phyloP scores from a whole-genome alignment of 2,797 vertebrate species.

The Agapornis canus region DNA sequence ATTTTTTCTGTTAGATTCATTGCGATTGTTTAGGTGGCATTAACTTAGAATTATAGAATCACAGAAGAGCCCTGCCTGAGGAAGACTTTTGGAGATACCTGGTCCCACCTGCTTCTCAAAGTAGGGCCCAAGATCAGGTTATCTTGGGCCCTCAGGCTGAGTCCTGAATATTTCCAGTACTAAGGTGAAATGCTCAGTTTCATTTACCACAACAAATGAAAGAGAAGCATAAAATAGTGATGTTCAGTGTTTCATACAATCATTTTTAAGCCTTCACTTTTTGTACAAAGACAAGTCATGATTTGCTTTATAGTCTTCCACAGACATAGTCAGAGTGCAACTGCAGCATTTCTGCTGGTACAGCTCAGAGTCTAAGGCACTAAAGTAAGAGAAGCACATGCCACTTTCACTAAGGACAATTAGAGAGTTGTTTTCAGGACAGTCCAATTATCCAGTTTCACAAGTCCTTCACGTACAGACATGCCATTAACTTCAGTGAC shows the following conservation, averaged over 20 bases:
- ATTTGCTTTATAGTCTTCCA: background rate
- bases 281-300: background rate
- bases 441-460: background rate
- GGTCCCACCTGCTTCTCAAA: background rate
- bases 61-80: background rate
- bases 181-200: background rate
- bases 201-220: background rate
- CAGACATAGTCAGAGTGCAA: background rate
- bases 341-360: background rate
- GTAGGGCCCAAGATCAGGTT: background rate
- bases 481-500: background rate
- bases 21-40: background rate
- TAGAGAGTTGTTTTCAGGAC: background rate
- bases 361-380: background rate
- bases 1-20: background rate
- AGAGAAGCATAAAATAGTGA: background rate
- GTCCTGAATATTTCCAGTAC: background rate
- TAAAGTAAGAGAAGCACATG: background rate
- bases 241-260: background rate
- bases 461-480: background rate
- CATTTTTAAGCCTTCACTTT: background rate
- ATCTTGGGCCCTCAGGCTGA: background rate
- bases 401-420: background rate
- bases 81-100: background rate
- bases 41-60: background rate